Evolutionary conservation across 1,140 invertebrate genomes (phyloP).

Genomic region (Bombus waltoni): DNA sequence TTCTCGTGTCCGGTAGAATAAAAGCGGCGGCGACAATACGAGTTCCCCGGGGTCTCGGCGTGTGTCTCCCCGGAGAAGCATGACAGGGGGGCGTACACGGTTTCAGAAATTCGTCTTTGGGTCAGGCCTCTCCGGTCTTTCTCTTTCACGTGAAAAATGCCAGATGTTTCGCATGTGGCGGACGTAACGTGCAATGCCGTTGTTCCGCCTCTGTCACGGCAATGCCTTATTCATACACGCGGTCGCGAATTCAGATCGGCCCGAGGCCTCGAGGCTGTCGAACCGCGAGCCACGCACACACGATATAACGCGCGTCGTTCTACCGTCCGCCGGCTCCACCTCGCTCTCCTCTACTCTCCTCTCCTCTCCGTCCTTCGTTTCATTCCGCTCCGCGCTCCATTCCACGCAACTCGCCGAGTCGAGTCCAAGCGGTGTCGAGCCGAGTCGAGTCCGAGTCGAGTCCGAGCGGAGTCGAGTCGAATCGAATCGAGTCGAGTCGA

Average conservation of each 20-base stretch:
- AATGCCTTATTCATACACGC: conserved; percentile 65
- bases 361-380: background rate
- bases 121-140: conserved; percentile 61
- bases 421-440: background rate
- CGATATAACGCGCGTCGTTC: background rate
- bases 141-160: conserved; percentile 82
- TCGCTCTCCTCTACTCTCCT: background rate
- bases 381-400: background rate
- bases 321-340: background rate
- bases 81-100: conserved; percentile 81
- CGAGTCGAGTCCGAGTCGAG: background rate
- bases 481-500: background rate
- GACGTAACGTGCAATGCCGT: conserved; percentile 67
- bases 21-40: conserved; percentile 73
- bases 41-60: conserved; percentile 72
- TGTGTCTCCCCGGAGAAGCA: conserved; percentile 69
- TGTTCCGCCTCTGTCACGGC: conserved; percentile 66
- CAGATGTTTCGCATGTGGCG: conserved; percentile 83
- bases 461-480: background rate
- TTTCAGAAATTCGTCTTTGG: conserved; percentile 80
- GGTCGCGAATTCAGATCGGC: conserved; percentile 64
- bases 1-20: conserved; percentile 76
- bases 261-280: conserved; percentile 31
- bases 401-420: background rate
- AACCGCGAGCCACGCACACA: conserved; percentile 30